Conservation (phyloP, 1,140 invertebrate species). For the Trachymyrmex cornetzi region DNA sequence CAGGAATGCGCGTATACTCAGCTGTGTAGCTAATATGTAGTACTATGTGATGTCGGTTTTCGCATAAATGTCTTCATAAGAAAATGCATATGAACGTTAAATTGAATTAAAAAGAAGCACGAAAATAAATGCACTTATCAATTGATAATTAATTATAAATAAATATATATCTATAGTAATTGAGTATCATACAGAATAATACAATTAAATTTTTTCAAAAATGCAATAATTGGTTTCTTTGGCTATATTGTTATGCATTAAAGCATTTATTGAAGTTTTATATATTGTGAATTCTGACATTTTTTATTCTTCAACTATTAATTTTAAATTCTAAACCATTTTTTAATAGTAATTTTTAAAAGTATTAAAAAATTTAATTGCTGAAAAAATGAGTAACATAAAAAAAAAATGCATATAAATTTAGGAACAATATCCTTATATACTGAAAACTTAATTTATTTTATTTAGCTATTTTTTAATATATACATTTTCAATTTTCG, state of each 20-base stretch:
- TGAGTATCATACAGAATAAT: not conserved
- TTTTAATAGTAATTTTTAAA: not conserved
- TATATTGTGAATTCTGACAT: not conserved
- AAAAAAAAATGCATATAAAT: not conserved
- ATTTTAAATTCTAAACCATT: not conserved
- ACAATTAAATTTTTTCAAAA: not conserved
- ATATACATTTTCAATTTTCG: not conserved
- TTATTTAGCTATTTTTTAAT: not conserved
- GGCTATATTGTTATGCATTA: not conserved
- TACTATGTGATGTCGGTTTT: slow-evolving; percentile 52
- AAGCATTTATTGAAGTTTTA: not conserved
- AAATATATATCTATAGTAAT: not conserved
- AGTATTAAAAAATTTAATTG: not conserved
- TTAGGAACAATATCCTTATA: not conserved
- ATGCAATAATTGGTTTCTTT: not conserved
- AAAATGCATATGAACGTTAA: not conserved
- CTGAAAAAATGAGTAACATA: not conserved
- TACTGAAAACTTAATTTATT: not conserved
- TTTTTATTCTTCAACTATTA: not conserved
- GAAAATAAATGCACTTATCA: not conserved
- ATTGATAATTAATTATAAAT: not conserved
- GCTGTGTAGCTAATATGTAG: slow-evolving; percentile 68
- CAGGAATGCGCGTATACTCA: slow-evolving; percentile 75
- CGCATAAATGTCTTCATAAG: slow-evolving; percentile 36
- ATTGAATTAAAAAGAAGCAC: slow-evolving; percentile 35